Evolutionary conservation across 1,140 invertebrate species (phyloP).

Genomic region (Drosophila paulistorum): DNA sequence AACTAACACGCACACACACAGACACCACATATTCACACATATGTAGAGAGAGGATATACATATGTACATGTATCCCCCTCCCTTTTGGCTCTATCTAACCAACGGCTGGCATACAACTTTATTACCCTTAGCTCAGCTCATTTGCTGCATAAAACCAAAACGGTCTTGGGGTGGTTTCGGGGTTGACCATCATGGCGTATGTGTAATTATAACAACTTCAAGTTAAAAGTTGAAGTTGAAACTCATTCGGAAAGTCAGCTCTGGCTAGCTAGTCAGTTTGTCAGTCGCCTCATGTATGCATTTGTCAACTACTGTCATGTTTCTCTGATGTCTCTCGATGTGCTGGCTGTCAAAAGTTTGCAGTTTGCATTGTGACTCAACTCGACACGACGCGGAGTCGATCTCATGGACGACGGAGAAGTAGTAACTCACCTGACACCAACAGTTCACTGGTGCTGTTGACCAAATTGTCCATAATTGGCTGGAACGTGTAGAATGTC

Average conservation of each 20-base stretch:
- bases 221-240: slow-evolving; percentile 31
- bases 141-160: slow-evolving; percentile 41
- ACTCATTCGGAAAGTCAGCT: neutral
- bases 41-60: slow-evolving; percentile 22
- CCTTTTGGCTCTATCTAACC: neutral
- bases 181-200: slow-evolving; percentile 60
- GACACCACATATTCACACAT: slow-evolving; percentile 17
- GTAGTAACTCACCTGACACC: slow-evolving; percentile 88
- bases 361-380: slow-evolving; percentile 2
- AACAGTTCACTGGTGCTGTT: slow-evolving; percentile 88
- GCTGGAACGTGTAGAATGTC: slow-evolving; percentile 88
- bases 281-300: slow-evolving; percentile 34
- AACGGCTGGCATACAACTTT: slow-evolving; percentile 64
- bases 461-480: slow-evolving; percentile 89
- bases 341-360: slow-evolving; percentile 40
- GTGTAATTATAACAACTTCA: slow-evolving; percentile 75
- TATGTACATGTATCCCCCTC: neutral
- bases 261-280: slow-evolving; percentile 19
- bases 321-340: slow-evolving; percentile 18
- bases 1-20: slow-evolving; percentile 40
- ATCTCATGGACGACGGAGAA: too few species aligned
- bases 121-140: slow-evolving; percentile 58
- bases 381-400: neutral
- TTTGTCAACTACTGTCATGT: slow-evolving; percentile 55
- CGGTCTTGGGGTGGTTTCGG: neutral